These are phyloP conservation scores for Phrynosoma platyrhinos DNA, from an alignment of 2,113 vertebrate species.

Conservation along the genomic window DNA sequence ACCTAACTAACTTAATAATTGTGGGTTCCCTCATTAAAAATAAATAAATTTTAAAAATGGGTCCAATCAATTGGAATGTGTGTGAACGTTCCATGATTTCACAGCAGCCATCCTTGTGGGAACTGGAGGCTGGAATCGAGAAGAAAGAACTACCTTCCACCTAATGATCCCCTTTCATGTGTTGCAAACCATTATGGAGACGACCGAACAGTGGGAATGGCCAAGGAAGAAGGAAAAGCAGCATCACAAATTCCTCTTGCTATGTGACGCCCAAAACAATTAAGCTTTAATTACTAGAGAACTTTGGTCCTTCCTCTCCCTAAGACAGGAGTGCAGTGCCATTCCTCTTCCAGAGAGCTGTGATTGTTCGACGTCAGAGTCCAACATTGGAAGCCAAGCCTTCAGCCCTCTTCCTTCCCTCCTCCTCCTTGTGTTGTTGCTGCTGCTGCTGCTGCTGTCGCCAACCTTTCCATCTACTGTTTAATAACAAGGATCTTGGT, in stretches of 20 bases:
- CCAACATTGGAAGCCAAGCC: no score
- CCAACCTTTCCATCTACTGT: not conserved
- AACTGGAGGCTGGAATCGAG: no score
- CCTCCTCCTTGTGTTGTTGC: not conserved
- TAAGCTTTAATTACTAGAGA: slow-evolving; percentile 30
- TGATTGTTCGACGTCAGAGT: no score
- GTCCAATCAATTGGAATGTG: no score
- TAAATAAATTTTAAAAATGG: no score
- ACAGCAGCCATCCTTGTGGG: no score
- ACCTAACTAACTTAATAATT: no score
- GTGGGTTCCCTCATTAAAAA: no score
- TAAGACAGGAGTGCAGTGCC: not conserved
- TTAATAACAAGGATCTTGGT: not conserved
- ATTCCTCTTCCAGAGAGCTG: not conserved
- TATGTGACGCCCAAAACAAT: slow-evolving; percentile 15
- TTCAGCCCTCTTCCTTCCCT: no score
- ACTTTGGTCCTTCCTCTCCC: slow-evolving; percentile 23
- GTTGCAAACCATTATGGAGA: not conserved
- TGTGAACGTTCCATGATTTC: no score
- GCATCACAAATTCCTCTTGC: not conserved
- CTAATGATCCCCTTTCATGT: not conserved
- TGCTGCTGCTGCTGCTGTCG: not conserved
- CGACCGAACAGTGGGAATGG: not conserved
- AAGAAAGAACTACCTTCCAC: no score
- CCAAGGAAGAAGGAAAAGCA: not conserved